Evolutionary conservation across 1,140 invertebrate species (phyloP).

Genomic region (Drosophila aff.): DNA sequence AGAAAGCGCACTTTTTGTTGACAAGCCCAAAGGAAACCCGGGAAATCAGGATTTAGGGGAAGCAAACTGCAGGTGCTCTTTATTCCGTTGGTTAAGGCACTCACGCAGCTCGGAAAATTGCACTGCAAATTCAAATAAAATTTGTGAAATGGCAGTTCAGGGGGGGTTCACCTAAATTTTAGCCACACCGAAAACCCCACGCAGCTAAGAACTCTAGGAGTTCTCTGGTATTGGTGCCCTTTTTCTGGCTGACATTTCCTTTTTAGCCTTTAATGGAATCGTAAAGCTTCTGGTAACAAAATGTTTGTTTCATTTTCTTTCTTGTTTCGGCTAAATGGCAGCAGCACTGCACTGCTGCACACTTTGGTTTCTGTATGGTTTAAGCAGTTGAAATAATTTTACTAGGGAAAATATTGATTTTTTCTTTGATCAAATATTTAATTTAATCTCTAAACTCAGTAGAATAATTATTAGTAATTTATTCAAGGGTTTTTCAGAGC

Average conservation of each 20-base stretch:
- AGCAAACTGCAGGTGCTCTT: slow-evolving; percentile 8
- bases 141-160: slow-evolving; percentile 9
- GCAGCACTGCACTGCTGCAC: background rate
- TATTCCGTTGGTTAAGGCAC: background rate
- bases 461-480: background rate
- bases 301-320: slow-evolving; percentile 46
- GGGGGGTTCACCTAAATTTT: slow-evolving; percentile 8
- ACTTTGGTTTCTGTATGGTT: background rate
- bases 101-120: slow-evolving; percentile 5
- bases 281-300: slow-evolving; percentile 64
- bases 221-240: slow-evolving; percentile 13
- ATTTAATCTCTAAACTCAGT: too few species aligned
- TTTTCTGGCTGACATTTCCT: slow-evolving; percentile 38
- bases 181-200: background rate
- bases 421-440: background rate
- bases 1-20: slow-evolving; percentile 32
- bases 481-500: background rate
- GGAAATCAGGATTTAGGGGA: background rate
- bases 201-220: background rate
- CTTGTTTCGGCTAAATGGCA: slow-evolving; percentile 22
- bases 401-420: background rate
- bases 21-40: slow-evolving; percentile 12
- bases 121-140: slow-evolving; percentile 13
- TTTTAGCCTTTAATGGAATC: slow-evolving; percentile 62
- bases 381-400: background rate